A percentile compares a stretch with the other conserved stretches of the same genome.
These are phyloP conservation scores for Archips xylosteana DNA, from an alignment of 2,888 invertebrate species.

Conservation along the genomic window DNA sequence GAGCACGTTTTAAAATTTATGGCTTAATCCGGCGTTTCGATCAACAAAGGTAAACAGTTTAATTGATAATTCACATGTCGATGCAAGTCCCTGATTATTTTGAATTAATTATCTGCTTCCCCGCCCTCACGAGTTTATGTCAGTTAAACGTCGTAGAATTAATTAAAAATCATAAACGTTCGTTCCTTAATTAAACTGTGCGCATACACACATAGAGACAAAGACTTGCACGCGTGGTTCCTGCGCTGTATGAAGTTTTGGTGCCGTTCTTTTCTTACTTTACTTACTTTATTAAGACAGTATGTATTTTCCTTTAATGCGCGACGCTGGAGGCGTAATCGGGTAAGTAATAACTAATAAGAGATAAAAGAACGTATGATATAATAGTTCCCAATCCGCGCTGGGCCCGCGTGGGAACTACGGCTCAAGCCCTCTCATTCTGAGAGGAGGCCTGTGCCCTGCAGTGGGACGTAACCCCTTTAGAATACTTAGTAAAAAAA, in stretches of 20 bases:
- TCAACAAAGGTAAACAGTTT: constrained; percentile 33
- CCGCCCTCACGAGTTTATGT: constrained; percentile 14
- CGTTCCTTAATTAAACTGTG: constrained; percentile 22
- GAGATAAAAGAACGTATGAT: too few species aligned
- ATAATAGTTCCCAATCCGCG: too few species aligned
- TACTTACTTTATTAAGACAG: too few species aligned
- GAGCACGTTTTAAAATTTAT: constrained; percentile 20
- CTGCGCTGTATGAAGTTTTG: not conserved
- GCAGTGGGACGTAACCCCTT: too few species aligned
- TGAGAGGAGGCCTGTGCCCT: too few species aligned
- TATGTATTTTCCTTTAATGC: too few species aligned
- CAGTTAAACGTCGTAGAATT: constrained; percentile 32
- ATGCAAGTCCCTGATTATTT: constrained; percentile 32
- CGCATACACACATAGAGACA: not conserved
- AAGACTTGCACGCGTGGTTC: not conserved
- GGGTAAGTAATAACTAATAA: too few species aligned
- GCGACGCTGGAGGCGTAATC: too few species aligned
- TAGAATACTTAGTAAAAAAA: too few species aligned
- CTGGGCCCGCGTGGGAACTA: too few species aligned
- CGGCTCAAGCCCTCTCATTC: too few species aligned
- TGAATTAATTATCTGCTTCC: constrained; percentile 27
- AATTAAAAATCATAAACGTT: constrained; percentile 37
- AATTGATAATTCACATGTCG: constrained; percentile 40
- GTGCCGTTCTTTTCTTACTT: not conserved
- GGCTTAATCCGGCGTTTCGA: constrained; percentile 2